phyloP scores from a whole-genome alignment of 2,113 vertebrate species.

The Zosterops pallidus region DNA sequence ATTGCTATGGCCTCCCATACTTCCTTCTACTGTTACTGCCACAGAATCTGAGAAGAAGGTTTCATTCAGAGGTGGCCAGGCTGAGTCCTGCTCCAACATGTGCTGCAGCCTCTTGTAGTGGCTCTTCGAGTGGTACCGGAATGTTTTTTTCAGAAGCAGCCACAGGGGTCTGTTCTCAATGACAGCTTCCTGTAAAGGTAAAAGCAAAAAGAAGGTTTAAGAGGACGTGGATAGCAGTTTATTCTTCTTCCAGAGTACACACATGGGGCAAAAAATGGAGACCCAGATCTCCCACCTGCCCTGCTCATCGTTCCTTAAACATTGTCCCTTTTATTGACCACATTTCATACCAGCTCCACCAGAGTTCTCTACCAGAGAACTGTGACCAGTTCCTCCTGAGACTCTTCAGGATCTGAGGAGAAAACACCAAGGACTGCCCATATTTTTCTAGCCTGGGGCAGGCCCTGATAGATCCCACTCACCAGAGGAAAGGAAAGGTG shows the following conservation, averaged over 20 bases:
- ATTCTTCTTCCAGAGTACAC: not conserved
- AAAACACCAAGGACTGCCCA: not conserved
- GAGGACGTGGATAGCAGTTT: not conserved
- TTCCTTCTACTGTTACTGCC: not conserved
- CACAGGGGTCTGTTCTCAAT: slow-evolving; percentile 77
- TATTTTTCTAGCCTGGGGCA: not conserved
- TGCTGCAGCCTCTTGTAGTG: slow-evolving; percentile 71
- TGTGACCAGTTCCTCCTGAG: not conserved
- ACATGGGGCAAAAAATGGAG: not conserved
- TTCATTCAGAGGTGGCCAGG: slow-evolving; percentile 75
- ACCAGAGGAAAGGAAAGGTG: not conserved
- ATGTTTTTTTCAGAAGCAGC: slow-evolving; percentile 67
- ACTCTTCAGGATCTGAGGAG: not conserved
- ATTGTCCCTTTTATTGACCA: not conserved
- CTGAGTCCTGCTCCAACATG: slow-evolving; percentile 53
- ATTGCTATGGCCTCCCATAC: slow-evolving; percentile 66
- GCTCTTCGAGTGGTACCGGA: slow-evolving; percentile 68
- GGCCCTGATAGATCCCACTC: not conserved
- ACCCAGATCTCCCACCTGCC: not conserved
- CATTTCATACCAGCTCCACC: not conserved
- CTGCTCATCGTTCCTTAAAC: not conserved
- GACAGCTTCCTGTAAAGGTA: slow-evolving; percentile 69
- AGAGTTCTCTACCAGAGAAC: not conserved
- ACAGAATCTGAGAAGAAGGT: slow-evolving; percentile 45
- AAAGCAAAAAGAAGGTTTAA: not conserved